Evolutionary conservation across 2,113 vertebrate species (phyloP).

Genomic region (Oreochromis niloticus): DNA sequence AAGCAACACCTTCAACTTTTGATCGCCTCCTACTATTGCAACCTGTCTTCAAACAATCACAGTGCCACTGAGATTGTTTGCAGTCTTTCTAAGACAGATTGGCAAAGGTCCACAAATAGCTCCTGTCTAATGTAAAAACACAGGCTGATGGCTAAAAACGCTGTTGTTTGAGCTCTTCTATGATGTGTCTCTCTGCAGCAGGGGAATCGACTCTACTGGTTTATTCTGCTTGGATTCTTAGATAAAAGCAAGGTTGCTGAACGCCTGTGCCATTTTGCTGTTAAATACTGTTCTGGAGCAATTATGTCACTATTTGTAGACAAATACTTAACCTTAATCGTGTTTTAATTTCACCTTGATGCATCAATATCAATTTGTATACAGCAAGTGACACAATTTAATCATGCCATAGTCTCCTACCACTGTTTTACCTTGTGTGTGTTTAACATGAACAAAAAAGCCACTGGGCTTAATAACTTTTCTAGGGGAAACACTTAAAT

Average conservation of each 20-base stretch:
- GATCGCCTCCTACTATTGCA: too few relatives aligned
- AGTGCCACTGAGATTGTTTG: neutral
- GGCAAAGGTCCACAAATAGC: neutral
- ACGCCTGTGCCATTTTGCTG: neutral
- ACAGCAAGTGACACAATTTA: neutral
- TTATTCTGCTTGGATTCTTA: neutral
- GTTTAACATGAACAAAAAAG: neutral
- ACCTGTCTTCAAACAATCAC: neutral
- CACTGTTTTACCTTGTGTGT: neutral
- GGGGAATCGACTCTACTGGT: neutral
- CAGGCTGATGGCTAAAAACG: rapidly evolving
- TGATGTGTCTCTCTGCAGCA: neutral
- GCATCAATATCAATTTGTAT: neutral
- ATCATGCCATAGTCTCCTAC: neutral
- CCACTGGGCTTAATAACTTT: neutral
- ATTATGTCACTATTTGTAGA: neutral
- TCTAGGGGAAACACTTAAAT: neutral
- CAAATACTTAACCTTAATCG: neutral
- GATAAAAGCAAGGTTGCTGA: neutral
- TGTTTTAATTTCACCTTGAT: rapidly evolving
- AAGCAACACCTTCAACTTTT: too few relatives aligned
- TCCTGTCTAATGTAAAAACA: neutral
- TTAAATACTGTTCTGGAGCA: neutral
- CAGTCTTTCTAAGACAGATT: neutral
- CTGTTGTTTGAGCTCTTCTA: neutral